phyloP scores from a whole-genome alignment of 2,113 vertebrate genomes.

The Spea bombifrons region DNA sequence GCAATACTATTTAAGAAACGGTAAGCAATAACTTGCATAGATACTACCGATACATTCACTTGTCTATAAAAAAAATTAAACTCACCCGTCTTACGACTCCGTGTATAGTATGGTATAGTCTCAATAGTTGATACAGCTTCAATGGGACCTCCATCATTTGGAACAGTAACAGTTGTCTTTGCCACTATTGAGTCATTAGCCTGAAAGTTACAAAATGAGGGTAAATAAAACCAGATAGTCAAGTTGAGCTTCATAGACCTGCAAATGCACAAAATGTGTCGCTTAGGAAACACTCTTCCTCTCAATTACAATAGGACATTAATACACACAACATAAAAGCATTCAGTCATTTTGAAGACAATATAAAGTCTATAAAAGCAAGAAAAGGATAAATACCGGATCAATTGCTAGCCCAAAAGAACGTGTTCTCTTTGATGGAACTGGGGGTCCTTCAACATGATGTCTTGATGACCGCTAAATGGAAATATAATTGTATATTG shows the following conservation, averaged over 20 bases:
- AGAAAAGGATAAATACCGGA: conserved; percentile 61
- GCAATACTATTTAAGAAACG: background rate
- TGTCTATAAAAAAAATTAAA: background rate
- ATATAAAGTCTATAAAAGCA: background rate
- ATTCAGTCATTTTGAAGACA: no score
- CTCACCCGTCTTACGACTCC: conserved; percentile 79
- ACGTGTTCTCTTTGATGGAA: conserved; percentile 80
- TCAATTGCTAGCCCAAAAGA: conserved; percentile 75
- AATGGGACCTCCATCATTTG: conserved; percentile 83
- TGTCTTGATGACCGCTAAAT: conserved; percentile 86
- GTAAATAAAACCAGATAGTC: background rate
- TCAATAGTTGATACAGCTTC: conserved; percentile 92
- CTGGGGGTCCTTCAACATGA: conserved; percentile 80
- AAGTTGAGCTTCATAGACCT: no score
- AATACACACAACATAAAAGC: no score
- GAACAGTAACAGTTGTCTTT: conserved; percentile 89
- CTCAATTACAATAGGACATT: no score
- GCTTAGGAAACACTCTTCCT: no score
- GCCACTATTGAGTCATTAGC: conserved; percentile 89
- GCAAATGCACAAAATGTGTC: no score
- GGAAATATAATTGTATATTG: background rate
- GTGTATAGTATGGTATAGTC: conserved; percentile 80
- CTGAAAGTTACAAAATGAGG: conserved; percentile 55
- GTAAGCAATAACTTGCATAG: background rate
- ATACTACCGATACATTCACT: background rate